A percentile compares a stretch with the other conserved stretches of the same genome.
These are phyloP conservation scores for Ochlodes sylvanus DNA, from an alignment of 2,888 invertebrate genomes.

Conservation along the genomic window DNA sequence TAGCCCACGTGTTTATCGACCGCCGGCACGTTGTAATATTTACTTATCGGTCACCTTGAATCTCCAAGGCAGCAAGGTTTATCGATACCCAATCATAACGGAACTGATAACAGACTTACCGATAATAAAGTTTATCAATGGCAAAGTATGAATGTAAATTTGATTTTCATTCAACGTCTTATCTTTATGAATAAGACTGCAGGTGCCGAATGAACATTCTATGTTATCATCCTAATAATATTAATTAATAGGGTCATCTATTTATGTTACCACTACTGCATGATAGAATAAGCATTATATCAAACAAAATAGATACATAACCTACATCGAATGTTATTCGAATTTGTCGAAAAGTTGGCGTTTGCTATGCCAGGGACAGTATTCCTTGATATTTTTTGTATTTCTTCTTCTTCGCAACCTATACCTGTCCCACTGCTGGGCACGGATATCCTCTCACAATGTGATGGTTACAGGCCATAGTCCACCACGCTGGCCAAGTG, in stretches of 20 bases:
- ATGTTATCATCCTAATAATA: not conserved
- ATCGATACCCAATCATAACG: not conserved
- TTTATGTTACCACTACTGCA: not conserved
- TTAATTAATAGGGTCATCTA: not conserved
- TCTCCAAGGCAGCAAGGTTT: not conserved
- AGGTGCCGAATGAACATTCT: not conserved
- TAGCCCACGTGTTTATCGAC: constrained; percentile 9
- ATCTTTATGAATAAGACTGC: constrained; percentile 4
- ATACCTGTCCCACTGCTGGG: no score
- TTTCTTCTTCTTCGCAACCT: no score
- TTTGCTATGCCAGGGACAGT: no score
- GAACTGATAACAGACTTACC: constrained; percentile 2
- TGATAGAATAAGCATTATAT: not conserved
- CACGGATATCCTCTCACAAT: no score
- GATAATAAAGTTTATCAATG: constrained; percentile 10
- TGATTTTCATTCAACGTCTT: constrained; percentile 16
- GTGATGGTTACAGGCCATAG: no score
- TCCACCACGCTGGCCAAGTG: no score
- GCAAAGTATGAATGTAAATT: constrained; percentile 21
- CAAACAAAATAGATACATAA: not conserved
- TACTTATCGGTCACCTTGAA: constrained; percentile 17
- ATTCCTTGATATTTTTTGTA: not conserved
- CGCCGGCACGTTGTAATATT: constrained; percentile 13
- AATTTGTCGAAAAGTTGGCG: no score
- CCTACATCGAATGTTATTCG: no score